Evolutionary conservation across 2,888 invertebrate genomes (phyloP).

Genomic region (Drosophila atroscutellata): DNA sequence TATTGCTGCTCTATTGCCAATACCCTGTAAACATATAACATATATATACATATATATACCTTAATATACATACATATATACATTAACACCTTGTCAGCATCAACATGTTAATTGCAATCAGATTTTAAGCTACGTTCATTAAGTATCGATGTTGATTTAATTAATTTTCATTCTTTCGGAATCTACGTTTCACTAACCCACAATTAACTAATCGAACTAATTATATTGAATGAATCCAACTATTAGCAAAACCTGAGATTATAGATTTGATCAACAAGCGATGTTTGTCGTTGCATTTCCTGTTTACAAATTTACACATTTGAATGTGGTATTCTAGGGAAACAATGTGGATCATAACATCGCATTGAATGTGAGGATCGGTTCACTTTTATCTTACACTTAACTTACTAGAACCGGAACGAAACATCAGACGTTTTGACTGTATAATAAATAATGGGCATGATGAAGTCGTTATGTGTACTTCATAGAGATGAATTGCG

Average conservation of each 20-base stretch:
- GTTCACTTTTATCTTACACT: neutral
- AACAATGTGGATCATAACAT: neutral
- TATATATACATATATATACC: neutral
- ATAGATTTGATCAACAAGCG: neutral
- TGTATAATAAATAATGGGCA: neutral
- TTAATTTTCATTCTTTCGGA: neutral
- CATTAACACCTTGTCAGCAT: slow-evolving; percentile 6
- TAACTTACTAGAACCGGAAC: neutral
- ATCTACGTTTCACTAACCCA: neutral
- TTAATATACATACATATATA: neutral
- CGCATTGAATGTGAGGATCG: neutral
- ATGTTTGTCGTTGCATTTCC: neutral
- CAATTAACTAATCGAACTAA: neutral
- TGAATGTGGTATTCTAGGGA: neutral
- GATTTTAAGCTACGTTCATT: neutral
- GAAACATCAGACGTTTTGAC: neutral
- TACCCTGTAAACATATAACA: slow-evolving; percentile 3
- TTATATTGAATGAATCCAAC: neutral
- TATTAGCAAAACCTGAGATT: neutral
- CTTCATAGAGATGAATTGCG: slow-evolving; percentile 4
- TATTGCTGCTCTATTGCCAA: neutral
- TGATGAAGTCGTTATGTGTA: no score
- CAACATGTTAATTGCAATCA: neutral
- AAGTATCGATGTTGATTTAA: slow-evolving; percentile 3
- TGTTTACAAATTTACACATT: no score